A percentile compares a stretch with the other conserved stretches of the same genome.
Conservation (phyloP, 2,797 vertebrate genomes). For the Pantherophis alleghaniensis region DNA sequence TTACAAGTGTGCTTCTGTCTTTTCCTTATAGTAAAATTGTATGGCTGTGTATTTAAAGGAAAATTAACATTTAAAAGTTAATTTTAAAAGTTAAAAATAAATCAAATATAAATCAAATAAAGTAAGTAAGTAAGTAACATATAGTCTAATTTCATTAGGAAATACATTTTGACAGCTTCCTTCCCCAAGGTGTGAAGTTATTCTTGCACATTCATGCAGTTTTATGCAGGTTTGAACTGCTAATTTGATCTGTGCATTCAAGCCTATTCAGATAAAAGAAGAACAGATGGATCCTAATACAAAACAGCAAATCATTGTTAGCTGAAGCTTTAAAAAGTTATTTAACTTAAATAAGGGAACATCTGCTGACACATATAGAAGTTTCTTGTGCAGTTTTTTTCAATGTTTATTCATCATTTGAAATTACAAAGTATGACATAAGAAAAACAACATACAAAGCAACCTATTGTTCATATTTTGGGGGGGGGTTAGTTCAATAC, state of each 20-base stretch:
- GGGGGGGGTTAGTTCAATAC: background rate
- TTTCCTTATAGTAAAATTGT: slow-evolving; percentile 4
- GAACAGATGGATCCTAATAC: slow-evolving; percentile 69
- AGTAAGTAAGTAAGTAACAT: background rate
- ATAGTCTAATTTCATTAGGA: slow-evolving; percentile 56
- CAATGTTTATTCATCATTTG: slow-evolving; percentile 58
- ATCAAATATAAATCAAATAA: too few species aligned
- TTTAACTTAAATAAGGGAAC: slow-evolving; percentile 66
- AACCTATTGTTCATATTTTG: background rate
- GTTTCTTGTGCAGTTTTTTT: slow-evolving; percentile 55
- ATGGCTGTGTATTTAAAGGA: background rate
- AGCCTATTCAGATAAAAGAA: slow-evolving; percentile 58
- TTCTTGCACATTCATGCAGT: slow-evolving; percentile 56
- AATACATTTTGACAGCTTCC: slow-evolving; percentile 57
- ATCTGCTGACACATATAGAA: slow-evolving; percentile 73
- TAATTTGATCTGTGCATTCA: slow-evolving; percentile 72
- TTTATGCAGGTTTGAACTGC: slow-evolving; percentile 58
- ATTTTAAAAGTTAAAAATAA: too few species aligned
- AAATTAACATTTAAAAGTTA: background rate
- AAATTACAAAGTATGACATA: slow-evolving; percentile 61
- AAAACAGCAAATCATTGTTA: slow-evolving; percentile 69
- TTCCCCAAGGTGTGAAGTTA: slow-evolving; percentile 58
- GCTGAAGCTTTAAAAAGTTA: slow-evolving; percentile 68
- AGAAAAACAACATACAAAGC: background rate
- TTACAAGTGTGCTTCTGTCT: slow-evolving; percentile 49